These are phyloP conservation scores for Chydorus sphaericus DNA, from an alignment of 2,888 invertebrate species.

Conservation along the genomic window DNA sequence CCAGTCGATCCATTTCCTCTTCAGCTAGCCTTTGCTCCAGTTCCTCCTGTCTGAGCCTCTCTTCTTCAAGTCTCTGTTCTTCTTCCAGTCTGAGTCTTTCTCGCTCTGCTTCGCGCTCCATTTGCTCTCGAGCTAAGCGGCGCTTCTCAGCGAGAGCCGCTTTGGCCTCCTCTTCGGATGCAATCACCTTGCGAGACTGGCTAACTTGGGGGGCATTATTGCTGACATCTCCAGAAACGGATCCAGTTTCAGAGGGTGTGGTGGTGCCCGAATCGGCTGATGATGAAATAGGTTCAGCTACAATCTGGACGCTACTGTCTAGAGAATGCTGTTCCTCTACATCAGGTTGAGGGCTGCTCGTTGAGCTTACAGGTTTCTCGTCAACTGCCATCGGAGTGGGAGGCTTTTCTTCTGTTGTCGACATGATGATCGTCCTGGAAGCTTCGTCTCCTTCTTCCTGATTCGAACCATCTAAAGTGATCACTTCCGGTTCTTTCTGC, in stretches of 20 bases:
- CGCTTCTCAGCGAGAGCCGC: conserved; percentile 82
- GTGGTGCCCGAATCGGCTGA: neutral
- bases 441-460: too few relatives aligned
- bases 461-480: neutral
- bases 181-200: conserved; percentile 38
- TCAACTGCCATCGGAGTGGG: too few relatives aligned
- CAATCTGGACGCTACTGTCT: too few relatives aligned
- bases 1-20: conserved; percentile 60
- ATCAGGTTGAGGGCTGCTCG: too few relatives aligned
- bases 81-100: conserved; percentile 56
- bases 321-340: too few relatives aligned
- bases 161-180: conserved; percentile 84
- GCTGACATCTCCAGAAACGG: neutral
- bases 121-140: conserved; percentile 74
- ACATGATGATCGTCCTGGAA: too few relatives aligned
- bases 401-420: too few relatives aligned
- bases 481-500: neutral
- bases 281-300: too few relatives aligned
- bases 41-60: conserved; percentile 57
- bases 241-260: neutral
- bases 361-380: too few relatives aligned
- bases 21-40: conserved; percentile 67
- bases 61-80: conserved; percentile 55
- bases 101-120: conserved; percentile 74
- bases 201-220: neutral